Percentiles rank a stretch among this genome's conserved stretches.
These are phyloP conservation scores for Hydriomena furcata DNA, from an alignment of 2,888 invertebrate genomes.

Conservation along the genomic window DNA sequence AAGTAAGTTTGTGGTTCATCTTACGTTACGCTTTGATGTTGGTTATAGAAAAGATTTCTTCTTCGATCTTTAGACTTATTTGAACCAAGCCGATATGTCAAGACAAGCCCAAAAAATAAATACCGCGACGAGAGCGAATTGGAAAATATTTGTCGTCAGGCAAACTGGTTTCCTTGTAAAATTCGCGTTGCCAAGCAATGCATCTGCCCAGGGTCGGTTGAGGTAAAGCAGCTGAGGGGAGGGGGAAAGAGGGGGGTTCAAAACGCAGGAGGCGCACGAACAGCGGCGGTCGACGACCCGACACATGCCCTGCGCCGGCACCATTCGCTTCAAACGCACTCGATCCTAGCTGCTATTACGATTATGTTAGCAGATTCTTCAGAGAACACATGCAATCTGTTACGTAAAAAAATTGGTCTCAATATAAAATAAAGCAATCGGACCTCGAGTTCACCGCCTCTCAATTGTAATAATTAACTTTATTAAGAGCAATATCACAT, in stretches of 20 bases:
- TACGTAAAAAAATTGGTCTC: constrained; percentile 13
- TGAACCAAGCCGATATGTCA: not conserved
- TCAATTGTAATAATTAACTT: constrained; percentile 28
- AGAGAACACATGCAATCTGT: constrained; percentile 25
- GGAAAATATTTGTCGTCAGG: constrained; percentile 61
- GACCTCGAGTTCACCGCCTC: constrained; percentile 19
- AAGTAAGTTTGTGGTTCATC: not conserved
- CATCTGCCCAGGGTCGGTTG: constrained; percentile 74
- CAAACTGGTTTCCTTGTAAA: constrained; percentile 79
- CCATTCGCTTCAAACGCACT: constrained; percentile 66
- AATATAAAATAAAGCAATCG: constrained; percentile 21
- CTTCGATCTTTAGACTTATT: not conserved
- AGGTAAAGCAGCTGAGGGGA: constrained; percentile 63
- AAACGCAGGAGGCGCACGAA: constrained; percentile 79
- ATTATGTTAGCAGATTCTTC: constrained; percentile 58
- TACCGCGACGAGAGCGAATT: constrained; percentile 27
- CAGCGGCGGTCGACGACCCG: constrained; percentile 81
- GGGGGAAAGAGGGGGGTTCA: constrained; percentile 61
- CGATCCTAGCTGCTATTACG: constrained; percentile 68
- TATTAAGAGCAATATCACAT: constrained; percentile 32
- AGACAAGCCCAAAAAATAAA: constrained; percentile 18
- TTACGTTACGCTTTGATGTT: not conserved
- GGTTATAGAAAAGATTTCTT: not conserved
- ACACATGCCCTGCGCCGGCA: constrained; percentile 76
- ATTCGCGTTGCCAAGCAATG: constrained; percentile 79